These are phyloP conservation scores for Chelonus insularis DNA, from an alignment of 1,140 invertebrate genomes.

Conservation along the genomic window DNA sequence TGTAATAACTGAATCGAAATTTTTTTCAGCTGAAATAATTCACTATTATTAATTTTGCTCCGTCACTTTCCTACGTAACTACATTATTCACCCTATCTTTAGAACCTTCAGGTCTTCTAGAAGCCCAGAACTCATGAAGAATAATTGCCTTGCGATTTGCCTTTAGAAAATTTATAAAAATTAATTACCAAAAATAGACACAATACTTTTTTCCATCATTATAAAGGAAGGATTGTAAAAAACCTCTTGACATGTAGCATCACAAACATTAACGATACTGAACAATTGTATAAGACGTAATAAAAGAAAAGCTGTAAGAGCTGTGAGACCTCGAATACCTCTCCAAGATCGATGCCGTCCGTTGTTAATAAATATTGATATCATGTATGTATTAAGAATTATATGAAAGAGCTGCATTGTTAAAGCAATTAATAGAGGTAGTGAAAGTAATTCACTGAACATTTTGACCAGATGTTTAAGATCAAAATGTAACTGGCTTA, in stretches of 20 bases:
- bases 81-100: too few species aligned
- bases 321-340: not conserved
- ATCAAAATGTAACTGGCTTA: slow-evolving; percentile 1
- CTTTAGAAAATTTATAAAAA: not conserved
- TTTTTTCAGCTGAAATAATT: slow-evolving; percentile 3
- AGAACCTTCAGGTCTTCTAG: not conserved
- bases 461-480: not conserved
- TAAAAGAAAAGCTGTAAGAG: not conserved
- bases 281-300: slow-evolving; percentile 9
- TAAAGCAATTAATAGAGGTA: not conserved
- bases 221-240: too few species aligned
- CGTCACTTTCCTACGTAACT: too few species aligned
- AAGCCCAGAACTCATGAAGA: not conserved
- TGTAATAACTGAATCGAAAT: slow-evolving; percentile 1
- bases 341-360: too few species aligned
- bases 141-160: slow-evolving; percentile 10
- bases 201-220: not conserved
- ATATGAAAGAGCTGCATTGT: slow-evolving; percentile 4
- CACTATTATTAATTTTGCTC: too few species aligned
- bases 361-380: slow-evolving; percentile 13
- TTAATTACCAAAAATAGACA: not conserved
- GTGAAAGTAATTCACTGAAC: slow-evolving; percentile 4
- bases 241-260: slow-evolving; percentile 7
- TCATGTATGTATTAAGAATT: slow-evolving; percentile 11
- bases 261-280: slow-evolving; percentile 8